Evolutionary conservation across 2,113 vertebrate genomes (phyloP).

Genomic region (Phyllostomus discolor): DNA sequence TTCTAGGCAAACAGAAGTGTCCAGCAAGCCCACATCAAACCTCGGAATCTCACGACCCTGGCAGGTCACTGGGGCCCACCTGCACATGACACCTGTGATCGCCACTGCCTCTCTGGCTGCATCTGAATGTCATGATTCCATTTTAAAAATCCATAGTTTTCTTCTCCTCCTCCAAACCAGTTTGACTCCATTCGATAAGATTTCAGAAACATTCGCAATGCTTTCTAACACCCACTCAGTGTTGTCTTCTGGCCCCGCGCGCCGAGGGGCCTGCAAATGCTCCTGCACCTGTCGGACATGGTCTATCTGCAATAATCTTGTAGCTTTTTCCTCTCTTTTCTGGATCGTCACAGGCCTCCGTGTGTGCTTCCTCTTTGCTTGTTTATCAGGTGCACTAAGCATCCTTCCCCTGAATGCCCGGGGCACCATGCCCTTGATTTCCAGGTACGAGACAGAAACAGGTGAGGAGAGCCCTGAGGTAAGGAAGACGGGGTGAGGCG

Average conservation of each 20-base stretch:
- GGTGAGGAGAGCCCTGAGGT: not conserved
- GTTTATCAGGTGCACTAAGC: not conserved
- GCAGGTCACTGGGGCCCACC: not conserved
- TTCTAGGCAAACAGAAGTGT: not conserved
- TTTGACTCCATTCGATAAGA: not conserved
- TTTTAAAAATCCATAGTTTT: not conserved
- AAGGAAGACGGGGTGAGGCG: not conserved
- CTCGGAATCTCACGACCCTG: not conserved
- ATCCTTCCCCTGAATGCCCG: not conserved
- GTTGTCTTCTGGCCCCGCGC: not conserved
- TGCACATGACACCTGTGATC: not conserved
- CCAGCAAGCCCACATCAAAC: not conserved
- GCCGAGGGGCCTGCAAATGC: conserved; percentile 23
- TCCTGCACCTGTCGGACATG: not conserved
- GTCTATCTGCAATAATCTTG: conserved; percentile 38
- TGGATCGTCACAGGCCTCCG: not conserved
- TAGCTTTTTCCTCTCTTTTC: not conserved
- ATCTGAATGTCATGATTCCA: not conserved
- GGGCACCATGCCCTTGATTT: not conserved
- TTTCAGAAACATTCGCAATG: not conserved
- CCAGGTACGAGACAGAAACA: not conserved
- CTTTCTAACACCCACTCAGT: not conserved
- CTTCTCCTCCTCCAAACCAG: conserved; percentile 26
- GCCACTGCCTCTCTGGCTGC: not conserved
- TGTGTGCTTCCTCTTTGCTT: not conserved